A percentile compares a stretch with the other conserved stretches of the same genome.
Conservation (phyloP, 2,888 invertebrate genomes). For the Tortrix viridana region DNA sequence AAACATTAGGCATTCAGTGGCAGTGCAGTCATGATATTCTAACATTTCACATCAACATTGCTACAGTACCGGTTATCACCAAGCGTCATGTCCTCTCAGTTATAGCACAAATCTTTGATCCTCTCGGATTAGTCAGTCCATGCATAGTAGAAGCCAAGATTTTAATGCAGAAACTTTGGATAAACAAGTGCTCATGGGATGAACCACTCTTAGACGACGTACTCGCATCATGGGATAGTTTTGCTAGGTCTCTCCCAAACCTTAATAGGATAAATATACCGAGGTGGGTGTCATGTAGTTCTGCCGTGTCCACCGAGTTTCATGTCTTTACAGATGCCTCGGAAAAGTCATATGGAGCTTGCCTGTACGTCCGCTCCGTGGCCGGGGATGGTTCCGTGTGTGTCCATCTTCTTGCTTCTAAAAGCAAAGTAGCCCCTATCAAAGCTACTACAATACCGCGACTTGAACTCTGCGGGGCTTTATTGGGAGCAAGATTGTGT, state of each 20-base stretch:
- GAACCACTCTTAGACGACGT: no score
- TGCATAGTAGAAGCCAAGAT: constrained; percentile 13
- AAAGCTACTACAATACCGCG: constrained; percentile 29
- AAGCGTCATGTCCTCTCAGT: not conserved
- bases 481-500: constrained; percentile 27
- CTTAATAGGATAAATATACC: constrained; percentile 22
- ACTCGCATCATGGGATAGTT: no score
- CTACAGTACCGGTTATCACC: no score
- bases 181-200: constrained; percentile 4
- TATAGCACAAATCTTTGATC: constrained; percentile 34
- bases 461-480: constrained; percentile 26
- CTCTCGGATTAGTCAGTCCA: constrained; percentile 30
- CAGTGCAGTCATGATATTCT: no score
- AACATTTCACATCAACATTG: no score
- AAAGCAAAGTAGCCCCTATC: constrained; percentile 32
- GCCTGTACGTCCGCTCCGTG: constrained; percentile 27
- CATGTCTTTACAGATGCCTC: constrained; percentile 29
- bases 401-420: constrained; percentile 29
- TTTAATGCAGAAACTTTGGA: constrained; percentile 23
- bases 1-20: no score
- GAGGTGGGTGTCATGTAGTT: constrained; percentile 11
- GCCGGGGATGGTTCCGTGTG: constrained; percentile 4
- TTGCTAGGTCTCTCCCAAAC: no score
- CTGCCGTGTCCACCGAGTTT: constrained; percentile 1
- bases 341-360: constrained; percentile 32